Evolutionary conservation across 2,888 invertebrate genomes (phyloP), one percentile per base, ranked within the genome.

Genomic region (Chrysolina haemoptera): DNA sequence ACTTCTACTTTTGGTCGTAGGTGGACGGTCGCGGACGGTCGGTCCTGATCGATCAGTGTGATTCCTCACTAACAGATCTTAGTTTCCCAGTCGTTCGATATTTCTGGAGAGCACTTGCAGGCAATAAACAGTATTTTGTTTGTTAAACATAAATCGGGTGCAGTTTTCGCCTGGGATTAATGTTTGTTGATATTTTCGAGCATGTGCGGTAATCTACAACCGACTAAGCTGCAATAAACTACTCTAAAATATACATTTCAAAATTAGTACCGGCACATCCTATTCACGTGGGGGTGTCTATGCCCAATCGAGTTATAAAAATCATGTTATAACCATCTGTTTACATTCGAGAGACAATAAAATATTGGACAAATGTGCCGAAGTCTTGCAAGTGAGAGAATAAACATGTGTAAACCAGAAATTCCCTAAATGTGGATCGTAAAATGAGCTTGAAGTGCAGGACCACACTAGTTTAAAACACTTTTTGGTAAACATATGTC

Each of bases 401-500:
- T 20, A 43, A 73, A 74, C 76, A 76, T 76, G 76, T 76, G 76
- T 76, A 76, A 65, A 70, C 66, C 76, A 76, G 76, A 74, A 76
- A 73, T 76, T 74, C 74, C 70, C 76, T 59, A 76, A 76, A 74
- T 76, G 73, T 65, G 64, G 67, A 68, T 76, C 76, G 70, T 74
- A 76, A 76, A 76, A 70, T 59, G 43, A 68, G 62, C 64, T 74
- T 63, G 64, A 73, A 63, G 66, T 68, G 67, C 50, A 46, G 70
- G 76, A 72, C 76, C 76, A 76, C 76, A 76, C 74, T 63, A 67
- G 59, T 48, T 63, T 41, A 40, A 62, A 53, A 66, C 63, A 62
- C 50, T 67, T 68, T 76, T 76, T 70, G 69, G 76, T 76, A 70
- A 76, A 76, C 76, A 76, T 67, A 70, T 76, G 76, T 76, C 74